A percentile compares a stretch with the other conserved stretches of the same genome.
Evolutionary conservation across 2,888 invertebrate species (phyloP).

Genomic region (Drosophila acutilabella): DNA sequence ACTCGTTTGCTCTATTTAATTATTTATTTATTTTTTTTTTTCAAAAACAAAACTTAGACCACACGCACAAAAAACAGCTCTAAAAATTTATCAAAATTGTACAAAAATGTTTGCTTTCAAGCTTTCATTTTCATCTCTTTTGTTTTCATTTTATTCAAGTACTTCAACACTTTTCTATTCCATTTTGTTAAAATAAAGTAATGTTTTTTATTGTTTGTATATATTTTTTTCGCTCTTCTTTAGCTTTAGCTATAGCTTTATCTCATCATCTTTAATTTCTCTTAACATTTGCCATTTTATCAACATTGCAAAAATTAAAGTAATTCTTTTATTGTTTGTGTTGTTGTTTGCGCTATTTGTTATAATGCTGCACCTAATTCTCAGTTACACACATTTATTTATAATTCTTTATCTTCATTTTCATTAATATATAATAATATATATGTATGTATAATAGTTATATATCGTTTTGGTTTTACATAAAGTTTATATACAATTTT

Average conservation of each 20-base stretch:
- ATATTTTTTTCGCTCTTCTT: slow-evolving; percentile 27
- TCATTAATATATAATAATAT: slow-evolving; percentile 7
- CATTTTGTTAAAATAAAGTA: slow-evolving; percentile 74
- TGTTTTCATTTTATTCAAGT: slow-evolving; percentile 18
- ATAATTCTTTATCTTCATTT: slow-evolving; percentile 4
- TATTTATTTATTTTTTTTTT: slow-evolving; percentile 5
- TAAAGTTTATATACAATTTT: slow-evolving; percentile 31
- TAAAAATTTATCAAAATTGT: slow-evolving; percentile 79
- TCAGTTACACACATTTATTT: slow-evolving; percentile 62
- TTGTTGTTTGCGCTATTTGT: slow-evolving; percentile 59
- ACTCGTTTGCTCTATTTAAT: slow-evolving; percentile 33
- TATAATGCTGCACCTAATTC: slow-evolving; percentile 63
- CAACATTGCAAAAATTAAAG: slow-evolving; percentile 71
- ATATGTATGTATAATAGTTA: slow-evolving; percentile 38
- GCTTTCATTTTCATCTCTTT: slow-evolving; percentile 9
- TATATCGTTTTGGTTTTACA: slow-evolving; percentile 18
- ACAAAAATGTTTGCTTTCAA: slow-evolving; percentile 56
- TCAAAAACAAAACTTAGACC: slow-evolving; percentile 48
- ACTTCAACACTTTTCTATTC: slow-evolving; percentile 35
- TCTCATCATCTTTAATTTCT: slow-evolving; percentile 8
- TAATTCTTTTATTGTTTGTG: slow-evolving; percentile 72
- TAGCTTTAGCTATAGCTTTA: slow-evolving; percentile 25
- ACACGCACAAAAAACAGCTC: slow-evolving; percentile 67
- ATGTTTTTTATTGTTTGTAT: slow-evolving; percentile 71
- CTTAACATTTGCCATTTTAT: slow-evolving; percentile 36